Evolutionary conservation across 92 coral and sea anemone genomes (phyloP).

Genomic region (Phenganax marumi): DNA sequence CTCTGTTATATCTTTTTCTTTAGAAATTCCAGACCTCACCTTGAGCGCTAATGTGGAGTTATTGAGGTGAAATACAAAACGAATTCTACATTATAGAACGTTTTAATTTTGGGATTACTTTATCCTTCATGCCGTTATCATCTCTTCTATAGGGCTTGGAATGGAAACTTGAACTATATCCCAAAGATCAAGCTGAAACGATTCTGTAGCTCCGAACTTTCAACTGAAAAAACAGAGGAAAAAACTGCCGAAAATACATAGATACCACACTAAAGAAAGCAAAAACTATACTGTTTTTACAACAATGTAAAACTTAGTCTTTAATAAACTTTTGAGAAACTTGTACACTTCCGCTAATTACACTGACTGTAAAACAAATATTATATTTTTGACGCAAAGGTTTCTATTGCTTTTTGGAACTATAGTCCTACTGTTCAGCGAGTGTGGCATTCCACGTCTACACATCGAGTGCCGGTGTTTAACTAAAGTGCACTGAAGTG

Average conservation of each 20-base stretch:
- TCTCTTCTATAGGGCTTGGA: slow-evolving; percentile 71
- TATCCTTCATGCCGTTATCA: too few relatives aligned
- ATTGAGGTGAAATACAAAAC: slow-evolving; percentile 67
- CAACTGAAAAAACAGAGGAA: slow-evolving; percentile 12
- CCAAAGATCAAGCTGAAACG: slow-evolving; percentile 71
- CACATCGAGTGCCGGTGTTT: slow-evolving; percentile 3
- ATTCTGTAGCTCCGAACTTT: slow-evolving; percentile 47
- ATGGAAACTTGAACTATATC: slow-evolving; percentile 72
- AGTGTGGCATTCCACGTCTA: not conserved
- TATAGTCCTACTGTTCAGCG: not conserved
- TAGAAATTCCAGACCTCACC: slow-evolving; percentile 91
- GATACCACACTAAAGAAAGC: slow-evolving; percentile 4
- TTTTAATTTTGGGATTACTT: not conserved
- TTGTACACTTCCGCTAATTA: too few relatives aligned
- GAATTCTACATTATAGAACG: not conserved
- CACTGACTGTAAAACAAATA: not conserved
- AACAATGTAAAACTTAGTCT: not conserved
- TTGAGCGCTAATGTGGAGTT: slow-evolving; percentile 65
- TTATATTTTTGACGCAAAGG: not conserved
- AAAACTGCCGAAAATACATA: slow-evolving; percentile 1
- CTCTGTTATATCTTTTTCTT: not conserved
- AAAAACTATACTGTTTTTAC: slow-evolving; percentile 1
- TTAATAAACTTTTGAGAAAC: too few relatives aligned
- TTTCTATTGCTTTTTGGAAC: not conserved
- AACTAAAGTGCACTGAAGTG: slow-evolving; percentile 24